These are phyloP conservation scores for Caenorhabditis plicata DNA, from an alignment of 2,888 invertebrate genomes.

Conservation along the genomic window DNA sequence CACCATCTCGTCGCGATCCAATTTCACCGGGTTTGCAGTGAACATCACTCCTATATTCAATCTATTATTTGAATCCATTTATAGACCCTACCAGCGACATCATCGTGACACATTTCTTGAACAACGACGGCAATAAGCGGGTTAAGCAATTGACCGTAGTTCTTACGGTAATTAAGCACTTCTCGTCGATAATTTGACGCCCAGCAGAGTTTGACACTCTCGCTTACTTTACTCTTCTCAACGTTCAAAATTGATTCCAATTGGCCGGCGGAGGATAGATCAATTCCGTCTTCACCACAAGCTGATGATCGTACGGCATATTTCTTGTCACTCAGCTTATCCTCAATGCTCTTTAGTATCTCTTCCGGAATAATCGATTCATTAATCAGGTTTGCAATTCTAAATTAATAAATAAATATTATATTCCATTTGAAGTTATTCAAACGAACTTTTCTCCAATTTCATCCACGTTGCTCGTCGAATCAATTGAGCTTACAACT, in stretches of 20 bases:
- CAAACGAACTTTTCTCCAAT: constrained; percentile 6
- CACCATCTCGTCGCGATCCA: constrained; percentile 74
- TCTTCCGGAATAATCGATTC: constrained; percentile 4
- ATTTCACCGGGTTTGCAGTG: constrained; percentile 77
- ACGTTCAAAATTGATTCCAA: constrained; percentile 79
- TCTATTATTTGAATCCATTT: too few species aligned
- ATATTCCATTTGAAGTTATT: background rate
- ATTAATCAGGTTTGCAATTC: constrained; percentile 12
- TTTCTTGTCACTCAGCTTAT: constrained; percentile 11
- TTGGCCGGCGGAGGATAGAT: constrained; percentile 82
- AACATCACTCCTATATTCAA: too few species aligned
- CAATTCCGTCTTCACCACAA: constrained; percentile 79
- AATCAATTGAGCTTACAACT: too few species aligned
- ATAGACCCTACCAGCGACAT: constrained; percentile 73
- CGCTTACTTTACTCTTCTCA: constrained; percentile 25
- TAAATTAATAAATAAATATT: background rate
- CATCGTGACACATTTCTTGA: constrained; percentile 77
- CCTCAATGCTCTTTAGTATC: constrained; percentile 6
- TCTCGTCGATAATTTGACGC: constrained; percentile 79
- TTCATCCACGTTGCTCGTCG: constrained; percentile 11
- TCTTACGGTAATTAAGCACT: constrained; percentile 79
- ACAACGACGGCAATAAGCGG: constrained; percentile 80
- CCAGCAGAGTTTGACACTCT: constrained; percentile 78
- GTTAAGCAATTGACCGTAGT: constrained; percentile 75
- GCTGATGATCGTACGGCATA: constrained; percentile 67